Evolutionary conservation across 2,113 vertebrate genomes (phyloP), one percentile per base, ranked within the genome.

Genomic region (Daboia siamensis): DNA sequence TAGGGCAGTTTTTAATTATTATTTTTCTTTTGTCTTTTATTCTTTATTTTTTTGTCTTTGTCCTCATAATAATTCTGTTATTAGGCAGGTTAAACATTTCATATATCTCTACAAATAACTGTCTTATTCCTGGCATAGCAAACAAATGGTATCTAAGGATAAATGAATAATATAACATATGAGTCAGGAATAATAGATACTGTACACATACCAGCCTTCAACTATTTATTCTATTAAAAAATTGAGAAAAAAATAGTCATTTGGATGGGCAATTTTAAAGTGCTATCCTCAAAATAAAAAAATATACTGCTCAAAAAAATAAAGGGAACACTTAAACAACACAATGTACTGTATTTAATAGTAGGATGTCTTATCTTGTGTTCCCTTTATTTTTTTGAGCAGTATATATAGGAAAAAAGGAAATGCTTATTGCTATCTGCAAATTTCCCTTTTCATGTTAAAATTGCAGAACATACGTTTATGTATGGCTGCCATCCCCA

Each of bases 391-490:
- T 39, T 39, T 39, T 39, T 39, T 39, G 39, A 39, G 39, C 39
- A 39, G 39, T 39, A 39, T 39, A 33, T 80, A 12, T 90, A 54
- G 51, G 3, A 84, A 44, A 90, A 33, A 26, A 44, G 23, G 13
- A 56, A 90, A 84, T 39, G n/a, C 29, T 74, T 39, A 85, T 90
- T 84, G 15, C 51, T 52, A 51, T 3, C 74, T 90, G n/a, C 52
- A 56, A 84, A 84, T 2, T 56, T 48, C 29, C 59, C 12, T 48
- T 21, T 64, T 90, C 46, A n/a, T 3, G 0, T 11, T 1, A 0
- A 90, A 1, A 6, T 24, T 2, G 0, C 0, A 0, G 56, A 8
- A 0, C n/a, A 39, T 80, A 80, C 1, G 1, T 80, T 80, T 21
- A 80, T 39, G 74, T n/a, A 64, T 44, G 56, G 46, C 3, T 26